Percentiles rank a stretch among this genome's conserved stretches.
Evolutionary conservation across 2,113 vertebrate species (phyloP).

Genomic region (Urocitellus parryii): DNA sequence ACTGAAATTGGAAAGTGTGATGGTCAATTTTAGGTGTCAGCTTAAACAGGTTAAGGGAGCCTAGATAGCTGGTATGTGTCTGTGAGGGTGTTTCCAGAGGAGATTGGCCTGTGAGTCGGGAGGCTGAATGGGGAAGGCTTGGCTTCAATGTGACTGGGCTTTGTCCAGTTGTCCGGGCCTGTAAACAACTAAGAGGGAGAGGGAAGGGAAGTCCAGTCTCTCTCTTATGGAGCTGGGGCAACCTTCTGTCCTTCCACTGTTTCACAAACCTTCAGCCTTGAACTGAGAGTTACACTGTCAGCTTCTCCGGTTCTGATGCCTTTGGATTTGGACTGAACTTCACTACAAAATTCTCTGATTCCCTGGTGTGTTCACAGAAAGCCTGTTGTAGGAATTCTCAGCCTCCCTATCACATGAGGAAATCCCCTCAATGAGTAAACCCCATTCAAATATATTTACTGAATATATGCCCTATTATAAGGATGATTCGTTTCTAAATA

Average conservation of each 20-base stretch:
- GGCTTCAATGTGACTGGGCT: background rate
- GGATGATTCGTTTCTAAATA: constrained; percentile 25
- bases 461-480: too few relatives aligned
- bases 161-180: too few relatives aligned
- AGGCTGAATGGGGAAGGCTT: background rate
- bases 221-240: background rate
- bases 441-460: background rate
- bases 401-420: background rate
- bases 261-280: background rate
- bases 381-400: background rate
- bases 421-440: background rate
- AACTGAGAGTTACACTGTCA: background rate
- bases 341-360: background rate
- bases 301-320: background rate
- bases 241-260: too few relatives aligned
- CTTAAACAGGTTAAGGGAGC: background rate
- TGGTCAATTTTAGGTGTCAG: background rate
- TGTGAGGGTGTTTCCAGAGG: background rate
- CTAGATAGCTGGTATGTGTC: background rate
- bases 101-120: background rate
- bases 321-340: background rate
- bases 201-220: background rate
- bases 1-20: background rate
- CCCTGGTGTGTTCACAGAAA: background rate
- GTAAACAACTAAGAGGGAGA: background rate